Evolutionary conservation across 2,113 vertebrate genomes (phyloP).

Genomic region (Laticauda colubrina): DNA sequence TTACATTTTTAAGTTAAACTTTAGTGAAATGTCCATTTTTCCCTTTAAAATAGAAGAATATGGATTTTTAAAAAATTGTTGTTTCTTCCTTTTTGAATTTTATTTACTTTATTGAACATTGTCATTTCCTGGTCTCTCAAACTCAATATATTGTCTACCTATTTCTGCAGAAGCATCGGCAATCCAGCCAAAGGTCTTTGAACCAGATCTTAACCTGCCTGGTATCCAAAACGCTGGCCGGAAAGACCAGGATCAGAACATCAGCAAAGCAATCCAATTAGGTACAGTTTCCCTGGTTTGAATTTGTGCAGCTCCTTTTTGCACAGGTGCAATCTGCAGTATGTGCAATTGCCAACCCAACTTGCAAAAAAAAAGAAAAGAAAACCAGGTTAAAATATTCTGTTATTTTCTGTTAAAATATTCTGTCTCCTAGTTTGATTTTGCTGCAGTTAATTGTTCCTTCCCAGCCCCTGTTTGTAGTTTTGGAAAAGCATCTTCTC

Average conservation of each 20-base stretch:
- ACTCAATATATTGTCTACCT: slow-evolving; percentile 28
- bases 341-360: not conserved
- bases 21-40: too few species aligned
- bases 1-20: too few species aligned
- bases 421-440: slow-evolving; percentile 33
- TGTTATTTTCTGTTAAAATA: slow-evolving; percentile 54
- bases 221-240: not conserved
- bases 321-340: not conserved
- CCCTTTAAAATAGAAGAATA: not conserved
- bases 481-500: slow-evolving; percentile 34
- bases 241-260: not conserved
- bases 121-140: slow-evolving; percentile 32
- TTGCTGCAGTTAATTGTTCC: slow-evolving; percentile 25
- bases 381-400: not conserved
- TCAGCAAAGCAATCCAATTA: not conserved
- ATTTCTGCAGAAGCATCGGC: slow-evolving; percentile 65
- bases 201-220: slow-evolving; percentile 69
- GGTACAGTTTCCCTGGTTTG: not conserved
- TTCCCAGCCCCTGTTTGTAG: slow-evolving; percentile 18
- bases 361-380: too few species aligned
- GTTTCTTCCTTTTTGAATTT: not conserved
- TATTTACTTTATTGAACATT: not conserved
- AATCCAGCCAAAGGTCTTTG: slow-evolving; percentile 70
- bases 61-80: not conserved
- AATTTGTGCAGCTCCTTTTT: not conserved